phyloP scores from a whole-genome alignment of 1,140 invertebrate genomes.

The Forficula auricularia region DNA sequence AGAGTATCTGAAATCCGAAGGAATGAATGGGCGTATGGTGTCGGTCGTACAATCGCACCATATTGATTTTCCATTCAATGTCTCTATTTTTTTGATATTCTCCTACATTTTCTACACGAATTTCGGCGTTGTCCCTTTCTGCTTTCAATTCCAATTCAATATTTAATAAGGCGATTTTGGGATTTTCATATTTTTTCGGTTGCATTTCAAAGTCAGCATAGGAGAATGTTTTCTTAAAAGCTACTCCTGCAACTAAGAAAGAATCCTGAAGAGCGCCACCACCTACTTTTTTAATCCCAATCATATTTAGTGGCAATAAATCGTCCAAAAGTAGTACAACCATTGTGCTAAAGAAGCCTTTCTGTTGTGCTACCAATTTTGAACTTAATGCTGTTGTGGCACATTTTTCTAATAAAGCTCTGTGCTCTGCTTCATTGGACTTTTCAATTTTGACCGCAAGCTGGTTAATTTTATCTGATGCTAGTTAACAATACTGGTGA shows the following conservation, averaged over 20 bases:
- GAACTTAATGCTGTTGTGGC: conserved; percentile 91
- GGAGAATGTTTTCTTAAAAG: conserved; percentile 99
- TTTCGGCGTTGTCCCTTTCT: conserved; percentile 95
- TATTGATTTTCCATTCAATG: conserved; percentile 99
- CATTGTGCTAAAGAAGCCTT: conserved; percentile 90
- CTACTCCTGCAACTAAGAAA: conserved; percentile 78
- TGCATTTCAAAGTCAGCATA: conserved; percentile 99
- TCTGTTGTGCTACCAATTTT: conserved; percentile 89
- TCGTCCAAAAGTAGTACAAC: conserved; percentile 88
- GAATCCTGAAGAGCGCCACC: conserved; percentile 90
- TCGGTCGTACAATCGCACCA: too few species aligned
- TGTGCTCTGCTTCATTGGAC: conserved; percentile 37
- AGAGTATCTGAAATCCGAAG: too few species aligned
- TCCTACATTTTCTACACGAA: conserved; percentile 79
- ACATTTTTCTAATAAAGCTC: conserved; percentile 76
- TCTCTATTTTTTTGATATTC: conserved; percentile 97
- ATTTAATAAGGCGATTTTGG: conserved; percentile 93
- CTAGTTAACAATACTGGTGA: too few species aligned
- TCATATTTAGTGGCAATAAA: conserved; percentile 92
- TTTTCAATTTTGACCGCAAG: conserved; percentile 65
- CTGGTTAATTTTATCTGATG: conserved; percentile 69
- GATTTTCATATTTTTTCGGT: conserved; percentile 78
- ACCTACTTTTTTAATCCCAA: conserved; percentile 96
- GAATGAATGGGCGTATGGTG: too few species aligned
- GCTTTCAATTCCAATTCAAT: conserved; percentile 96